Conservation (phyloP, 92 coral and sea anemone genomes). For the Diadumene lineata region DNA sequence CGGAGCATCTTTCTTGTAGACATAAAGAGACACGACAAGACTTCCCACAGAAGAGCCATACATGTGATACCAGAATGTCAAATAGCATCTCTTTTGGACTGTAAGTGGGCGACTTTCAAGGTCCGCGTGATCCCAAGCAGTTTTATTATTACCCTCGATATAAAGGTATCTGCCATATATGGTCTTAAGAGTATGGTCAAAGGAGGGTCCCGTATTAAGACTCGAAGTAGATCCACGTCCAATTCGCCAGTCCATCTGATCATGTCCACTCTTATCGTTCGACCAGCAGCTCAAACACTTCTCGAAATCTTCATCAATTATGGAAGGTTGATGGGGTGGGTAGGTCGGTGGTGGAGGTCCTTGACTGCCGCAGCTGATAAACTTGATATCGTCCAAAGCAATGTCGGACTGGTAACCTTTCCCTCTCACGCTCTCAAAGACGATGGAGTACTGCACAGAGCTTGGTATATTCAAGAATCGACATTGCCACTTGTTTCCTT, state of each 20-base stretch:
- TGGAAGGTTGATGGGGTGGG: conserved; percentile 49
- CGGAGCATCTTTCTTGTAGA: conserved; percentile 35
- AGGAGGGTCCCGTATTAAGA: conserved; percentile 80
- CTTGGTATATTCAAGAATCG: conserved; percentile 33
- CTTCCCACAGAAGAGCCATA: conserved; percentile 71
- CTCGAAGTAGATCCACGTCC: conserved; percentile 84
- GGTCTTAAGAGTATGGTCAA: conserved; percentile 78
- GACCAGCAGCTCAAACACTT: conserved; percentile 85
- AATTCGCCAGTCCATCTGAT: conserved; percentile 77
- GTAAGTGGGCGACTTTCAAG: conserved; percentile 80
- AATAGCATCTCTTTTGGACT: conserved; percentile 62
- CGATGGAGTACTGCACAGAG: conserved; percentile 60
- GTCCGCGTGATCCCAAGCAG: conserved; percentile 78
- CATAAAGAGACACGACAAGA: conserved; percentile 60
- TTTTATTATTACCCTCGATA: conserved; percentile 45
- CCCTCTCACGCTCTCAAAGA: conserved; percentile 78
- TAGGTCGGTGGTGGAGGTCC: conserved; percentile 59
- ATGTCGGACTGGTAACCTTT: conserved; percentile 71
- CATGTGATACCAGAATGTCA: conserved; percentile 97
- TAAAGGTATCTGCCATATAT: conserved; percentile 80
- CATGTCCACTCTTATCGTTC: conserved; percentile 81
- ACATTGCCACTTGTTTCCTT: conserved; percentile 62
- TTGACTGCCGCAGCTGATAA: conserved; percentile 50
- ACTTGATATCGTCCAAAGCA: conserved; percentile 79
- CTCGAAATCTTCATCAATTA: conserved; percentile 74